Evolutionary conservation across 2,888 invertebrate species (phyloP), one percentile per base, ranked within the genome.

Genomic region (Fabriciana adippe): DNA sequence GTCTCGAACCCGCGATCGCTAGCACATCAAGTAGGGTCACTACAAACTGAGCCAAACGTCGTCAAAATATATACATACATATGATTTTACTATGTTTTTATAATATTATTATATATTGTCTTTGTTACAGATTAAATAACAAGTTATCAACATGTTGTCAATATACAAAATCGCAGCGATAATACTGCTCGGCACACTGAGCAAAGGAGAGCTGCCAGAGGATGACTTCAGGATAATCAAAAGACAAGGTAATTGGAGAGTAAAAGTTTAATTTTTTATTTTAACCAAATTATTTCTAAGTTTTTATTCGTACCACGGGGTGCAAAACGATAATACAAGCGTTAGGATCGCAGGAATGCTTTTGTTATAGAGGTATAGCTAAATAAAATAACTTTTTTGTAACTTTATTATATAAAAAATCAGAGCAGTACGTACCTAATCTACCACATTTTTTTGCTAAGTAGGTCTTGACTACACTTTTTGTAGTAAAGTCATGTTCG

Each of bases 161-260:
- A 75, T 86, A 61, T 85, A 83, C 75, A 87, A 83, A 78, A 86
- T 89, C 35, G 85, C 85, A 6, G 81, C 83, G 0, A 74, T 92
- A 51, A 79, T 92, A 66, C 76, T 90, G 16, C 83, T 90, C 66
- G 81, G 86, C 69, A 79, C 87, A 0, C 79, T 90, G 57, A 85
- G 86, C 74, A 89, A 87, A 70, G 92, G 92, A 69, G 83, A 89
- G 65, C 75, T 90, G 35, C 89, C 92, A 0, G 90, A 92, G 78
- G 92, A 92, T 75, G 92, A 92, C 76, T 92, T 92, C 77, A 92
- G 92, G 90, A 92, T 92, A 90, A 88, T 92, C 74, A 87, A 88
- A 67, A 84, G 84, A 82, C 85, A 90, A 85, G 92, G 92, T 91
- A 75, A 54, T 15, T 51, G 8, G 45, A 53, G 21, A 2, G 15